Conservation (phyloP, 2,113 vertebrate species). For the Anhinga rufa region DNA sequence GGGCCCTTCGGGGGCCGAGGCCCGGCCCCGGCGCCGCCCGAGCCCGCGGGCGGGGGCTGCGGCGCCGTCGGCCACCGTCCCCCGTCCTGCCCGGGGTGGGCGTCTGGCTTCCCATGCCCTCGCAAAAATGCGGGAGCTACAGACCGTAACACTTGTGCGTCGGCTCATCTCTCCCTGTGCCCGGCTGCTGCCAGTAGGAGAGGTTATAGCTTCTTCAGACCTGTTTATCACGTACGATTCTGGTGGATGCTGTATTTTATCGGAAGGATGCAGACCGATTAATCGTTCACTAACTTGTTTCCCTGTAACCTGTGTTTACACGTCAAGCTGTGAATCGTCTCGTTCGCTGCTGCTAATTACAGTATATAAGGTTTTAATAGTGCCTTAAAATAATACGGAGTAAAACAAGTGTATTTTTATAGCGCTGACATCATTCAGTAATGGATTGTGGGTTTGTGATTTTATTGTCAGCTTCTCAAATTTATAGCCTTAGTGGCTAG, state of each 20-base stretch:
- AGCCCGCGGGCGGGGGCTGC: too few relatives aligned
- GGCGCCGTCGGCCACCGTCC: too few relatives aligned
- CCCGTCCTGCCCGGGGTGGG: background rate
- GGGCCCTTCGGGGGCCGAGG: background rate
- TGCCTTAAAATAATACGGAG: background rate
- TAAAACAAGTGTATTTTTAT: background rate
- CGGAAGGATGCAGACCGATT: background rate
- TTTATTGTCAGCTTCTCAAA: background rate
- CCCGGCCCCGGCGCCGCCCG: too few relatives aligned
- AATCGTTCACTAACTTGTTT: background rate
- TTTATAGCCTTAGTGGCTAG: background rate
- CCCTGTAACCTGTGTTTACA: background rate
- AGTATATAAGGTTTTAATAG: background rate
- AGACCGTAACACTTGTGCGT: background rate
- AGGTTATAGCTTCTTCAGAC: background rate
- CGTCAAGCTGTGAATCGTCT: background rate
- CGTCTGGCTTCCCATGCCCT: background rate
- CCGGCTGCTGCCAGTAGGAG: background rate
- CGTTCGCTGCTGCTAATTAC: background rate
- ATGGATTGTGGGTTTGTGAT: background rate
- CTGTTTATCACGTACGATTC: background rate
- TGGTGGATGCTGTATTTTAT: background rate
- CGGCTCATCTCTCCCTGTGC: background rate
- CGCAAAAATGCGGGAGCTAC: background rate
- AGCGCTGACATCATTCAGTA: background rate